phyloP scores from a whole-genome alignment of 1,140 invertebrate species.

The Anoplophora glabripennis region DNA sequence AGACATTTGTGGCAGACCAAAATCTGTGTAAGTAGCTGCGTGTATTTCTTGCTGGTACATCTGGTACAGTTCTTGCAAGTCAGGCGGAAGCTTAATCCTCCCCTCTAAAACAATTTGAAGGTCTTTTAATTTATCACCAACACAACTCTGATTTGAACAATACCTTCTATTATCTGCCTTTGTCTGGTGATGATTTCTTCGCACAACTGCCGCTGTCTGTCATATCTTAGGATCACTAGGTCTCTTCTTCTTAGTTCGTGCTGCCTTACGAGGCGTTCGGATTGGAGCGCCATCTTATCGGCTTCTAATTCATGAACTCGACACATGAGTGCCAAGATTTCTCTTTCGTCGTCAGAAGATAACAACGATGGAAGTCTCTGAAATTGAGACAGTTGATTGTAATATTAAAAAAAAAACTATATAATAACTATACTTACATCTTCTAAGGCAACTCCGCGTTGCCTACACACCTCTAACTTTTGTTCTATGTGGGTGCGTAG shows the following conservation, averaged over 20 bases:
- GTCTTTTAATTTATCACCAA: not conserved
- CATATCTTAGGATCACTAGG: constrained; percentile 76
- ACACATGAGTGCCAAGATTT: constrained; percentile 79
- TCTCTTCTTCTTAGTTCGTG: constrained; percentile 83
- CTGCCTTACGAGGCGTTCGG: constrained; percentile 76
- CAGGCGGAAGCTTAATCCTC: constrained; percentile 66
- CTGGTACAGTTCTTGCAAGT: constrained; percentile 79
- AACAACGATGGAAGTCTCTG: constrained; percentile 80
- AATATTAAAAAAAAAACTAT: not conserved
- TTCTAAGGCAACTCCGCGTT: constrained; percentile 72
- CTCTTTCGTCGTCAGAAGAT: constrained; percentile 81
- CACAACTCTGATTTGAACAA: not conserved
- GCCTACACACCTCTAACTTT: constrained; percentile 72
- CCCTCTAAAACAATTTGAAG: constrained; percentile 56
- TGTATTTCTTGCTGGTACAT: constrained; percentile 85
- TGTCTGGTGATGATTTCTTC: constrained; percentile 91
- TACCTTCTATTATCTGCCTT: constrained; percentile 81
- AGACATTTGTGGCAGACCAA: constrained; percentile 46
- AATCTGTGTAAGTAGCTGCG: constrained; percentile 67
- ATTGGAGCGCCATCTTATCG: constrained; percentile 86
- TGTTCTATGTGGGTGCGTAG: constrained; percentile 72
- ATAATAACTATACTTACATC: constrained; percentile 61
- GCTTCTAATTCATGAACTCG: constrained; percentile 89
- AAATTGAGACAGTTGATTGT: constrained; percentile 20
- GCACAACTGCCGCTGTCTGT: constrained; percentile 78